Evolutionary conservation across 2,113 vertebrate genomes (phyloP), one percentile per base, ranked within the genome.

Genomic region (Furnarius figulus): DNA sequence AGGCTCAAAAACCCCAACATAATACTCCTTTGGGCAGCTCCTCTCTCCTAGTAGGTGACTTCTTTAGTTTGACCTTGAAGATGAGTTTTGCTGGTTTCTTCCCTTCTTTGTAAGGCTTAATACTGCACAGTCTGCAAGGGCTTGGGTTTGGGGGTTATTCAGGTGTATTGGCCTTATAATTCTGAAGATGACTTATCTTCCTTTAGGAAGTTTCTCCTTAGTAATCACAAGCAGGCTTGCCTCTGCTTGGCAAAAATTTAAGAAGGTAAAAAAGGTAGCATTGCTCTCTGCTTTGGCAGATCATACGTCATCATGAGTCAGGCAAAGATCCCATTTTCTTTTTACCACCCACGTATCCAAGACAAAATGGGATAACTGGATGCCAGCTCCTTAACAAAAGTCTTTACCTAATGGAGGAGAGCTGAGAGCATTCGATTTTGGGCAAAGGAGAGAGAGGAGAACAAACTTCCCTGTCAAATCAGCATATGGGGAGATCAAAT

Each of bases 281-380:
- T 63, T 90, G 27, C 78, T 5, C 39, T 90, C 11, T 59, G 31
- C 37, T 87, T 30, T 81, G 83, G 80, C 85, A 75, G 61, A 50
- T 81, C 16, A 47, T 76, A 83, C 33, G 4, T 95, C 61, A 61
- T 68, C 12, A 3, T 79, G 83, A 90, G 67, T 88, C 92, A 94
- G 85, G 88, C 92, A 78, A 49, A 96, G 89, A 79, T 93, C 71
- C 78, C 75, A 44, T 94, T 93, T 96, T 94, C 90, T 88, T 85
- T 89, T 80, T 65, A 11, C 82, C 59, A 20, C 95, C 93, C 81
- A 90, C 40, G 1, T 82, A 78, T 33, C 72, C 87, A 80, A 95
- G 95, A 77, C 83, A 71, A 88, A 96, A 67, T 75, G 76, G 65
- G 87, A 52, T 91, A 84, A 90, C 83, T 90, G 76, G 68, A 52